Conservation (phyloP, 1,140 invertebrate species). For the Ceratina australensis region DNA sequence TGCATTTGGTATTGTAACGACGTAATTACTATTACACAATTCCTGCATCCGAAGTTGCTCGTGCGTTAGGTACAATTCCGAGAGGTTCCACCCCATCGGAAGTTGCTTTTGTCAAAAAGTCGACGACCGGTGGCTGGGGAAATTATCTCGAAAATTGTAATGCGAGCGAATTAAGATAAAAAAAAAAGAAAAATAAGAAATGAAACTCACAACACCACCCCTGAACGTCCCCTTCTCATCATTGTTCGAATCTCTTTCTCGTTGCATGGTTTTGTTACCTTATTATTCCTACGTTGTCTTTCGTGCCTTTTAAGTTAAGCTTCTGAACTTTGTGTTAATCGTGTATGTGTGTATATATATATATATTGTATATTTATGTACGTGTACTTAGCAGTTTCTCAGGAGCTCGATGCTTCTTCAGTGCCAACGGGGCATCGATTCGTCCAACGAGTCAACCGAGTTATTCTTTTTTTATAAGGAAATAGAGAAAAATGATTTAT, state of each 20-base stretch:
- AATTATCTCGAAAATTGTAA: no score
- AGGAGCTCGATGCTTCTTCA: constrained; percentile 28
- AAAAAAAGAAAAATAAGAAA: not conserved
- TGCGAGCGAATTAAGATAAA: not conserved
- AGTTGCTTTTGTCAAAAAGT: no score
- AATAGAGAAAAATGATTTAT: no score
- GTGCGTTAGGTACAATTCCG: constrained; percentile 1
- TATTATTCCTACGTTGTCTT: constrained; percentile 79
- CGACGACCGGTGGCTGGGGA: no score
- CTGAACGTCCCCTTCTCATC: constrained; percentile 34
- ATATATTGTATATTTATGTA: constrained; percentile 27
- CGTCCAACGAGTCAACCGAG: no score
- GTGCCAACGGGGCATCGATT: constrained; percentile 52
- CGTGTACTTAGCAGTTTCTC: no score
- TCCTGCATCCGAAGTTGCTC: constrained; percentile 54
- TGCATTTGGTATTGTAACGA: constrained; percentile 63
- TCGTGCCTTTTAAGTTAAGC: constrained; percentile 77
- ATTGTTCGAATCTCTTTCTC: constrained; percentile 68
- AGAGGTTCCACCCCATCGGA: not conserved
- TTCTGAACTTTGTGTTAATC: constrained; percentile 71
- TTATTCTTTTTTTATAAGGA: no score
- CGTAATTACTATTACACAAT: constrained; percentile 26
- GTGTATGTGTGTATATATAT: constrained; percentile 54
- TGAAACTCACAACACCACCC: constrained; percentile 9
- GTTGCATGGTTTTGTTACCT: constrained; percentile 81